These are phyloP conservation scores for Lanius collurio DNA, from an alignment of 2,113 vertebrate genomes.

Conservation along the genomic window DNA sequence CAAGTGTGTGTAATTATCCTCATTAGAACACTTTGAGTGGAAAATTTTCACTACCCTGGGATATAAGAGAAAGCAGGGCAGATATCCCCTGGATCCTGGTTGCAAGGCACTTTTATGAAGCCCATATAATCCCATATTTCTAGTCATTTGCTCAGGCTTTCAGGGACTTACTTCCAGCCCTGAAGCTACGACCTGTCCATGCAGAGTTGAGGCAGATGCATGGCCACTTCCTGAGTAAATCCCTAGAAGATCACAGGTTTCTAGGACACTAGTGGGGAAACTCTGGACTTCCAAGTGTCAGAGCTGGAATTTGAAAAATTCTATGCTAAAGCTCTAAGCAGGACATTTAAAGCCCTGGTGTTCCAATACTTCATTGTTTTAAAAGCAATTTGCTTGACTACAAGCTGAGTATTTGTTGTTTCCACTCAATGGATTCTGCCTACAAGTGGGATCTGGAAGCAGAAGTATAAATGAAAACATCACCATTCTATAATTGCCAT, in stretches of 20 bases:
- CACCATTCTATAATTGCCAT: not conserved
- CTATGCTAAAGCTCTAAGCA: not conserved
- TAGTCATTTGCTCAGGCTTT: not conserved
- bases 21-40: constrained; percentile 16
- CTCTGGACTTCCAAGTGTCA: not conserved
- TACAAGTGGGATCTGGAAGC: not conserved
- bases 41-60: not conserved
- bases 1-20: not conserved
- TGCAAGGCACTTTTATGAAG: not conserved
- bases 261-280: not conserved
- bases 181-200: not conserved
- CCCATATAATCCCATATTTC: not conserved
- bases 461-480: not conserved
- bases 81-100: not conserved
- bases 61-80: not conserved
- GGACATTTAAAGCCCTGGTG: not conserved
- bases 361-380: not conserved
- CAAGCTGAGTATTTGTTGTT: not conserved
- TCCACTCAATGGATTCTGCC: not conserved
- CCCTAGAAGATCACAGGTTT: not conserved
- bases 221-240: not conserved
- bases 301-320: not conserved
- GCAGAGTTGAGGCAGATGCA: not conserved
- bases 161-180: not conserved
- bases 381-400: not conserved